These are phyloP conservation scores for Stratiomys singularior DNA, from an alignment of 2,888 invertebrate genomes.

Conservation along the genomic window DNA sequence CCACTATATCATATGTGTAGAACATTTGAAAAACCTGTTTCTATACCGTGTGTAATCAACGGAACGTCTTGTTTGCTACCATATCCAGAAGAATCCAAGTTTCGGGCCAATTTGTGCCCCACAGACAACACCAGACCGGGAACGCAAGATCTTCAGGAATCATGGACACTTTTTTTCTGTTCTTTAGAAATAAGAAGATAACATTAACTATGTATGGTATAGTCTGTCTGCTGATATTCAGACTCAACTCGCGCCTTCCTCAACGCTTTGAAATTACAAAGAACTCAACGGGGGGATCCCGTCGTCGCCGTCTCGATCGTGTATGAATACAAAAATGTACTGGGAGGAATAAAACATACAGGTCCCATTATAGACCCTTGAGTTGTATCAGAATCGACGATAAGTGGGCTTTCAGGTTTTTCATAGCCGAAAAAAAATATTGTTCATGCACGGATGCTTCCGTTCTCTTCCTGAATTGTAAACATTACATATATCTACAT, in stretches of 20 bases:
- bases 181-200: slow-evolving; percentile 6
- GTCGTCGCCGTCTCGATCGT: too few species aligned
- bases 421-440: not conserved
- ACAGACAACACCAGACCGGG: not conserved
- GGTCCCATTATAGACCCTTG: not conserved
- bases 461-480: slow-evolving; percentile 1
- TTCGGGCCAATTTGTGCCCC: slow-evolving; percentile 5
- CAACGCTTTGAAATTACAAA: not conserved
- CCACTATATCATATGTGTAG: not conserved
- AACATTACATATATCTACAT: not conserved
- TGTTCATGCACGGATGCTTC: not conserved
- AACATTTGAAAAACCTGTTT: slow-evolving; percentile 1
- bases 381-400: not conserved
- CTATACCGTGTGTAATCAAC: not conserved
- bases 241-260: not conserved
- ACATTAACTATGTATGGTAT: not conserved
- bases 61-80: not conserved
- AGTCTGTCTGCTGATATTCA: not conserved
- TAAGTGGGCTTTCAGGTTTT: not conserved
- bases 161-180: not conserved
- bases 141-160: not conserved
- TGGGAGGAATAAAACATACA: too few species aligned
- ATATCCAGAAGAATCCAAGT: not conserved
- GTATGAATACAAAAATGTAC: too few species aligned
- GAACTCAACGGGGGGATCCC: not conserved